These are phyloP conservation scores for Poecilobothrus nobilitatus DNA, from an alignment of 2,888 invertebrate genomes.

Conservation along the genomic window DNA sequence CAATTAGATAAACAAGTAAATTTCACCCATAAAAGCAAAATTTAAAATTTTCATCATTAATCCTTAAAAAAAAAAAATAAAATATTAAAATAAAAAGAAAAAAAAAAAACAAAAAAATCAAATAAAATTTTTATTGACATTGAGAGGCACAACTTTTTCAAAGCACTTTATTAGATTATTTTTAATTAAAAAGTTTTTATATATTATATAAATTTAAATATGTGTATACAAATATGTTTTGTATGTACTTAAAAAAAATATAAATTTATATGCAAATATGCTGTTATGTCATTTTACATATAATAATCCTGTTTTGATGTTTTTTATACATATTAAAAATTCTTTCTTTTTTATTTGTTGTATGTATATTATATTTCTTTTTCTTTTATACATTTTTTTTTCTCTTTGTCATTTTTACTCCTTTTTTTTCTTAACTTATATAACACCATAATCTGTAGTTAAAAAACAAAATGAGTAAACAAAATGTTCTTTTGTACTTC, in stretches of 20 bases:
- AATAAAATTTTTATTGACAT: conserved; percentile 2
- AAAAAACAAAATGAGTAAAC: conserved; percentile 1
- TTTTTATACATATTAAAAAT: background rate
- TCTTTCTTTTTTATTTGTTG: background rate
- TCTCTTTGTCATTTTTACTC: background rate
- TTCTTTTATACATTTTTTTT: background rate
- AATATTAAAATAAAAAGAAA: background rate
- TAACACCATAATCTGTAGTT: conserved; percentile 6
- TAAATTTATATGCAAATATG: conserved; percentile 1
- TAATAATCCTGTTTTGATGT: conserved; percentile 1
- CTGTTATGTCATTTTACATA: conserved; percentile 6
- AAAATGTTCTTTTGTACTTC: background rate
- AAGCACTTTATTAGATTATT: conserved; percentile 4
- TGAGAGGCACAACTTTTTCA: conserved; percentile 1
- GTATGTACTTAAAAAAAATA: background rate
- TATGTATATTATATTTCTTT: background rate
- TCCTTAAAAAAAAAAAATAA: background rate
- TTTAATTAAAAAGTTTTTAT: conserved; percentile 6
- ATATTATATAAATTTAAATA: background rate
- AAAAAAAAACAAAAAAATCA: background rate
- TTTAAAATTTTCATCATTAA: background rate
- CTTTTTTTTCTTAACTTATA: background rate
- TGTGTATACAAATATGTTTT: background rate
- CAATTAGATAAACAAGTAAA: no score
- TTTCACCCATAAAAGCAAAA: no score